These are phyloP conservation scores for Eupithecia dodoneata DNA, from an alignment of 2,888 invertebrate genomes.

Conservation along the genomic window DNA sequence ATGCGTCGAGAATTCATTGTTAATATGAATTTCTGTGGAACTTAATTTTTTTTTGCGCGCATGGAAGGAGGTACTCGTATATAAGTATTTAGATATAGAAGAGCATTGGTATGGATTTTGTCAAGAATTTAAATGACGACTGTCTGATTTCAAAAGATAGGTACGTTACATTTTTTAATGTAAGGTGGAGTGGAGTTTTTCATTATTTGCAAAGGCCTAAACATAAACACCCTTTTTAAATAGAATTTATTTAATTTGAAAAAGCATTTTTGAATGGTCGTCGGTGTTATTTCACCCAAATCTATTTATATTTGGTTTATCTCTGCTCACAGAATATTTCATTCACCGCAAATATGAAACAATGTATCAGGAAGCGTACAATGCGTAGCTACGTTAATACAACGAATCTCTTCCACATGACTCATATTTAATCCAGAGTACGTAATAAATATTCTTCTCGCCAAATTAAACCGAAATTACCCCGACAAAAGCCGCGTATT, in stretches of 20 bases:
- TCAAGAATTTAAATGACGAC: too few relatives aligned
- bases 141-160: too few relatives aligned
- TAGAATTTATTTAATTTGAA: too few relatives aligned
- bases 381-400: background rate
- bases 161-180: too few relatives aligned
- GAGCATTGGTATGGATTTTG: background rate
- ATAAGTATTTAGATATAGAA: background rate
- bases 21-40: background rate
- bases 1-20: background rate
- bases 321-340: background rate
- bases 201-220: too few relatives aligned
- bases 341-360: background rate
- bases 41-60: background rate
- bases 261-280: too few relatives aligned
- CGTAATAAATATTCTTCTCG: constrained; percentile 28
- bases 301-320: background rate
- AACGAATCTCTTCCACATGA: constrained; percentile 12
- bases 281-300: too few relatives aligned
- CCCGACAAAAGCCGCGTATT: constrained; percentile 39
- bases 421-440: constrained; percentile 8
- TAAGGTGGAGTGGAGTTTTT: too few relatives aligned
- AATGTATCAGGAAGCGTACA: background rate
- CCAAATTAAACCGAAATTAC: constrained; percentile 36
- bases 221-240: too few relatives aligned
- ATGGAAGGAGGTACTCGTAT: background rate